Conservation (phyloP, 2,797 vertebrate genomes). For the Danio aesculapii region DNA sequence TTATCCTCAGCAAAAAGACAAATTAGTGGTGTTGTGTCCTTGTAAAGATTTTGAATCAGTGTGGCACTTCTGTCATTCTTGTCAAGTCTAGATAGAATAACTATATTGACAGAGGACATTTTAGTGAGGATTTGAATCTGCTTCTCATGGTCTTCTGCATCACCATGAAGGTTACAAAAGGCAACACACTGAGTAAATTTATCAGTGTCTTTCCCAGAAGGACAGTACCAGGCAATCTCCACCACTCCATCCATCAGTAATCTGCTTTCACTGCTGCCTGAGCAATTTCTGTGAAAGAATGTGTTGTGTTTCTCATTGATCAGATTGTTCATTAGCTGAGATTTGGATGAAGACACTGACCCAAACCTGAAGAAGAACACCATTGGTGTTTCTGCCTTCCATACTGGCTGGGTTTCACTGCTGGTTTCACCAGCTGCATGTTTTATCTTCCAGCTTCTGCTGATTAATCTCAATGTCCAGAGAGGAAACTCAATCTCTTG, state of each 20-base stretch:
- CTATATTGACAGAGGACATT: neutral
- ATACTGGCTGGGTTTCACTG: neutral
- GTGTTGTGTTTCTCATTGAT: neutral
- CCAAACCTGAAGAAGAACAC: neutral
- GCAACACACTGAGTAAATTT: slow-evolving; percentile 69
- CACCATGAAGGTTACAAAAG: slow-evolving; percentile 57
- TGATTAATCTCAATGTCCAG: slow-evolving; percentile 72
- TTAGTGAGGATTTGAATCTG: slow-evolving; percentile 63
- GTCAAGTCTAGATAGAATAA: neutral
- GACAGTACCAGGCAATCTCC: slow-evolving; percentile 15
- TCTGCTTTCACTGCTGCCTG: neutral
- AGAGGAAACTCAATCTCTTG: slow-evolving; percentile 66
- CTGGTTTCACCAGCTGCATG: slow-evolving; percentile 33
- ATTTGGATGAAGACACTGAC: neutral
- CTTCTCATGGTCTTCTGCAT: neutral
- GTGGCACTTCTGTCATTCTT: neutral
- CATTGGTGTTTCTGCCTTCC: neutral
- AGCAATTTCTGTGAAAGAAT: neutral
- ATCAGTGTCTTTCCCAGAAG: slow-evolving; percentile 52
- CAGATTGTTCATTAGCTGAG: neutral
- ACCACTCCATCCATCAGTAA: slow-evolving; percentile 13
- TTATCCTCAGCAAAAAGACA: slow-evolving; percentile 69
- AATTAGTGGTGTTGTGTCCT: slow-evolving; percentile 64
- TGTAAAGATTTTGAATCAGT: neutral
- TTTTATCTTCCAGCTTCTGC: slow-evolving; percentile 69